phyloP scores from a whole-genome alignment of 1,140 invertebrate species.

The Euschistus heros region DNA sequence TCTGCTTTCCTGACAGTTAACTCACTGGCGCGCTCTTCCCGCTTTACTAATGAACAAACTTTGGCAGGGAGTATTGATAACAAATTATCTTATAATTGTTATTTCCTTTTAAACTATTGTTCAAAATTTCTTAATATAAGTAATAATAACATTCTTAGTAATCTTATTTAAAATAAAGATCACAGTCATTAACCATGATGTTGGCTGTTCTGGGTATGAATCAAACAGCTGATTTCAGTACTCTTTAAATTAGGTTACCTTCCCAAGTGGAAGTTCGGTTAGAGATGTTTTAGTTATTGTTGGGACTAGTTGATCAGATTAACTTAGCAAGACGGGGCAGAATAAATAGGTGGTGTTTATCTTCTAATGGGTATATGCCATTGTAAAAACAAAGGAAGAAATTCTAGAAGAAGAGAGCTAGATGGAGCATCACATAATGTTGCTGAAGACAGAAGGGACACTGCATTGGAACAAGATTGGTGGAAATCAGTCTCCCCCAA shows the following conservation, averaged over 20 bases:
- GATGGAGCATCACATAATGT: neutral
- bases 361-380: slow-evolving; percentile 29
- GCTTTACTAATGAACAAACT: neutral
- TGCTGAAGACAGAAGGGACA: neutral
- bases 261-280: slow-evolving; percentile 11
- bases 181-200: neutral
- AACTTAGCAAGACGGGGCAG: neutral
- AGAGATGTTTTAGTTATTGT: slow-evolving; percentile 13
- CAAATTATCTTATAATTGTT: too few species aligned
- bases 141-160: too few species aligned
- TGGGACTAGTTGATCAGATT: neutral
- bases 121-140: too few species aligned
- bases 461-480: slow-evolving; percentile 34
- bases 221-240: slow-evolving; percentile 11
- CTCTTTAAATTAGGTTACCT: slow-evolving; percentile 13
- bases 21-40: slow-evolving; percentile 7
- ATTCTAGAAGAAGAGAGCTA: neutral
- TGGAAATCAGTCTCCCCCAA: slow-evolving; percentile 34
- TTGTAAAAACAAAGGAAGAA: slow-evolving; percentile 25
- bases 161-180: too few species aligned
- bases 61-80: too few species aligned
- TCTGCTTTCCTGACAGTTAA: slow-evolving; percentile 1
- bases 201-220: slow-evolving; percentile 1
- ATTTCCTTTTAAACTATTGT: too few species aligned
- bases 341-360: neutral